Evolutionary conservation across 2,797 vertebrate genomes (phyloP).

Genomic region (Eremophila alpestris): DNA sequence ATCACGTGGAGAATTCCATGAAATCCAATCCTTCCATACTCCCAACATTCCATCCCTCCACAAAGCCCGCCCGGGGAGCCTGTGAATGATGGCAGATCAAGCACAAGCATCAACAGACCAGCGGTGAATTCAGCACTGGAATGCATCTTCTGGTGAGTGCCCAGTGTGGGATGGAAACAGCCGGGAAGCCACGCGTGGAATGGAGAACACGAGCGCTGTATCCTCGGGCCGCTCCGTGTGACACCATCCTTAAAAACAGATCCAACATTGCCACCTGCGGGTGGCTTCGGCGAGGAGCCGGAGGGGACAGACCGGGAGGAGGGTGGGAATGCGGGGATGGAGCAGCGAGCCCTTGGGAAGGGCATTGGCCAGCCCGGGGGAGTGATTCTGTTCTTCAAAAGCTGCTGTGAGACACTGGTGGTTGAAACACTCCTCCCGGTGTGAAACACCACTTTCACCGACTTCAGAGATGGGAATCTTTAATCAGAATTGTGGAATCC

Average conservation of each 20-base stretch:
- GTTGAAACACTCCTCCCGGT: accelerated
- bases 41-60: background rate
- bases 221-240: accelerated
- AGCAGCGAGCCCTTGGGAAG: accelerated
- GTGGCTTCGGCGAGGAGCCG: background rate
- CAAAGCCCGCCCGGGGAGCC: background rate
- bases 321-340: accelerated
- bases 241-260: background rate
- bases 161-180: background rate
- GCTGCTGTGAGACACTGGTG: accelerated
- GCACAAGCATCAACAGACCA: background rate
- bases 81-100: background rate
- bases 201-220: accelerated
- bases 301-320: accelerated
- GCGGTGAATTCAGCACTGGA: background rate
- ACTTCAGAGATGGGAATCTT: accelerated
- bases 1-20: background rate
- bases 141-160: accelerated
- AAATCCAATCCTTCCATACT: background rate
- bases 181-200: background rate
- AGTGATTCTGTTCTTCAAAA: accelerated
- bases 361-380: accelerated
- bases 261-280: conserved; percentile 60
- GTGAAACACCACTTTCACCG: accelerated
- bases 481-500: accelerated